Percentiles rank a stretch among this genome's conserved stretches.
These are phyloP conservation scores for Drosophila buzzatii DNA, from an alignment of 2,888 invertebrate species.

Conservation along the genomic window DNA sequence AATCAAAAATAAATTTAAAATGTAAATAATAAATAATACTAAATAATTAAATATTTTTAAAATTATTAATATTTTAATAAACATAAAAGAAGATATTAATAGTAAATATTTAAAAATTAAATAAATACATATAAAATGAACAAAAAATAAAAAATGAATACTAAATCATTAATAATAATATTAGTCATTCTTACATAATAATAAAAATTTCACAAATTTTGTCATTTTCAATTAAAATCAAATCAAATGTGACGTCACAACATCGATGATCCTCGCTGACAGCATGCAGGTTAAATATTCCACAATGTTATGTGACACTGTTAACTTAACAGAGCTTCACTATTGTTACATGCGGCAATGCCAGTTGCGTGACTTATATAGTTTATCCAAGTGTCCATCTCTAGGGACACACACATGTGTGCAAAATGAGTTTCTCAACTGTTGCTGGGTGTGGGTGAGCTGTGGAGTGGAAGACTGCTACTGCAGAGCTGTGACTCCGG, in stretches of 20 bases:
- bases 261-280: neutral
- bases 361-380: slow-evolving; percentile 2
- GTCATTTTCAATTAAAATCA: too few species aligned
- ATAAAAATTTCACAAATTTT: neutral
- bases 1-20: too few species aligned
- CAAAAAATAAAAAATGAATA: too few species aligned
- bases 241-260: neutral
- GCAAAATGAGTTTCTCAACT: slow-evolving; percentile 66
- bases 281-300: neutral
- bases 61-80: too few species aligned
- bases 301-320: neutral
- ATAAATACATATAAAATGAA: too few species aligned
- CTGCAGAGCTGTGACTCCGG: slow-evolving; percentile 28
- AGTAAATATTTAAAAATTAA: too few species aligned
- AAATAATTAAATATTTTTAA: too few species aligned
- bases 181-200: too few species aligned
- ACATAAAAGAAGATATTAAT: too few species aligned
- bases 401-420: slow-evolving; percentile 42
- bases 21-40: too few species aligned
- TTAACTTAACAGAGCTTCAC: neutral
- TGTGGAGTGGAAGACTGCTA: slow-evolving; percentile 34
- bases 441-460: slow-evolving; percentile 26
- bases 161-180: too few species aligned
- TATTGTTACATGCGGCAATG: neutral
- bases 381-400: slow-evolving; percentile 34